Evolutionary conservation across 2,888 invertebrate genomes (phyloP), one percentile per base, ranked within the genome.

Genomic region (Trimorus sp.): DNA sequence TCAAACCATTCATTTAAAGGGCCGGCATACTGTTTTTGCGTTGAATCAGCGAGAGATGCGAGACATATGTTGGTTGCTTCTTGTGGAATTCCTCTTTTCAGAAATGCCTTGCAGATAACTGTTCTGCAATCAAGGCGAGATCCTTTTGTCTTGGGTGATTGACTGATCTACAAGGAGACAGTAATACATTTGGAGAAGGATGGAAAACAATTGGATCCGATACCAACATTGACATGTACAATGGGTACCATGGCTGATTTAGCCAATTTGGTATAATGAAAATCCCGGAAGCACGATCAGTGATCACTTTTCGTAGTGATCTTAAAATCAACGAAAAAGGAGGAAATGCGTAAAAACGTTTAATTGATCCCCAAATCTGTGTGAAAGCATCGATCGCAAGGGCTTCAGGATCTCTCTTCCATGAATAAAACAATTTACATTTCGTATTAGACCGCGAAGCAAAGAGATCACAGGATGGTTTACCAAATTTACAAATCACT

Each of bases 301-400:
- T 26, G 12, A 70, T 71, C 45, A 83, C 81, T 75, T 82, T 83
- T 65, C 74, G 66, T 4, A 65, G 11, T 9, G 14, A 9, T 11
- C 16, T 65, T 9, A 83, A 73, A 11, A 76, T 85, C 26, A 85
- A 38, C 7, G 83, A 65, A 45, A 86, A 85, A 0, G 82, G 82
- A 6, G 86, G 85, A 51, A 84, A 86, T 7, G 83, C 85, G 59
- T 83, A 85, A 60, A 84, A 85, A 48, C 12, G 63, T 6, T 15
- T n/a, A 42, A 59, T 26, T 4, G 4, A 4, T 26, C 26, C 26
- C 26, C 80, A 80, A 12, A 59, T 36, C 12, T 73, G 15, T 12
- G 79, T 83, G 70, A 82, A 81, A 0, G 82, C 81, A 45, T 81
- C 79, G 45, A 82, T 71, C 7, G 37, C 62, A 8, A 40, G 5